Conservation (phyloP, 2,113 vertebrate species). For the Entelurus aequoreus region DNA sequence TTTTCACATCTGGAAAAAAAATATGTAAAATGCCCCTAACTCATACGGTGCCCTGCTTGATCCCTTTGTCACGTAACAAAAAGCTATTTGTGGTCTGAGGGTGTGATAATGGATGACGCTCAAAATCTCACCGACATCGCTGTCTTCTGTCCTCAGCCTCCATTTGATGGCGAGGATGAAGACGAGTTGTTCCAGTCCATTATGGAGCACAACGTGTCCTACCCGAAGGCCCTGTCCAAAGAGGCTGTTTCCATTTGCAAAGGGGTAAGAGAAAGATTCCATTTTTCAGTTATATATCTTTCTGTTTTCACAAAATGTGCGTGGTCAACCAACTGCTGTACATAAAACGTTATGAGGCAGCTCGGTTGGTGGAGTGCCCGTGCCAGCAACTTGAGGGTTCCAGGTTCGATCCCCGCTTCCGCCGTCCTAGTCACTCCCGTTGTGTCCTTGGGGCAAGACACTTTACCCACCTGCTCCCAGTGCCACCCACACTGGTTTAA, state of each 20-base stretch:
- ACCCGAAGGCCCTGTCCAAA: constrained; percentile 93
- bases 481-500: too few relatives aligned
- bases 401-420: too few relatives aligned
- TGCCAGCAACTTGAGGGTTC: too few relatives aligned
- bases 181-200: constrained; percentile 97
- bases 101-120: constrained; percentile 3
- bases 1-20: not conserved
- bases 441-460: too few relatives aligned
- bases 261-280: constrained; percentile 77
- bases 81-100: not conserved
- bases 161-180: constrained; percentile 95
- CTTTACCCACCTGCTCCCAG: too few relatives aligned
- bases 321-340: not conserved
- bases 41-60: not conserved
- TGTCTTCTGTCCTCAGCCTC: constrained; percentile 73
- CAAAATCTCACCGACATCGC: not conserved
- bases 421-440: too few relatives aligned
- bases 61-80: not conserved
- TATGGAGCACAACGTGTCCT: constrained; percentile 97
- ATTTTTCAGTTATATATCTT: not conserved
- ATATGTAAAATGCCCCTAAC: not conserved
- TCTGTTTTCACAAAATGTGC: not conserved
- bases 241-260: constrained; percentile 98
- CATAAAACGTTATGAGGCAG: not conserved
- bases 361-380: too few relatives aligned